A percentile compares a stretch with the other conserved stretches of the same genome.
These are phyloP conservation scores for Trigoniulus corallinus DNA, from an alignment of 1,140 invertebrate genomes.

Conservation along the genomic window DNA sequence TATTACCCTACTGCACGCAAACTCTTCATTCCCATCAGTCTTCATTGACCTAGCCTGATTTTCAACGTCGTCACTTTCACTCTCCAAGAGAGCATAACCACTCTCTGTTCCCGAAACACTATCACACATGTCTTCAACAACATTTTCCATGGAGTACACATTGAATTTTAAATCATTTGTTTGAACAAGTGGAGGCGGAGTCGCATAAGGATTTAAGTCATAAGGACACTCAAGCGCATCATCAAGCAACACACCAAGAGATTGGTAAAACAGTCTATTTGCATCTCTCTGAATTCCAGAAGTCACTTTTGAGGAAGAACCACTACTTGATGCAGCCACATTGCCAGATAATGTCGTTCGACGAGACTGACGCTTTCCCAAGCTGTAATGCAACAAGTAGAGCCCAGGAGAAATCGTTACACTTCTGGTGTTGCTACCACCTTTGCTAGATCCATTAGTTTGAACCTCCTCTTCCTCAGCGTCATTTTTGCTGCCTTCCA, in stretches of 20 bases:
- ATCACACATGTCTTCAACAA: background rate
- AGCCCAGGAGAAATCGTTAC: slow-evolving; percentile 2
- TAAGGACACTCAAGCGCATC: background rate
- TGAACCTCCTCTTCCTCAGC: slow-evolving; percentile 16
- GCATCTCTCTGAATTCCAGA: background rate
- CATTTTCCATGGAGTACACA: background rate
- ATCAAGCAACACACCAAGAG: background rate
- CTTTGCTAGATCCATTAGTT: background rate
- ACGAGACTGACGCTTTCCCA: slow-evolving; percentile 6
- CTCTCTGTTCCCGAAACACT: background rate
- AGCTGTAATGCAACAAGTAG: slow-evolving; percentile 12
- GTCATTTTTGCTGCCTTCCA: slow-evolving; percentile 11
- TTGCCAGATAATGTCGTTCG: slow-evolving; percentile 6
- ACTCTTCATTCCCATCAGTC: background rate
- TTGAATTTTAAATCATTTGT: background rate
- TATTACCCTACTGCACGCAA: slow-evolving; percentile 4
- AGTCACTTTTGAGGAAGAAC: background rate
- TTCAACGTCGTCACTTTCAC: background rate
- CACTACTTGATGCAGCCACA: background rate
- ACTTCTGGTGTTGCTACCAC: too few relatives aligned
- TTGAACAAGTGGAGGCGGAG: background rate
- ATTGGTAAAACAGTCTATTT: background rate
- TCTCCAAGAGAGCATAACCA: background rate
- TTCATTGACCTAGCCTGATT: background rate
- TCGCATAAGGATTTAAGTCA: background rate